These are phyloP conservation scores for Drosophila anceps DNA, from an alignment of 2,888 invertebrate genomes.

Conservation along the genomic window DNA sequence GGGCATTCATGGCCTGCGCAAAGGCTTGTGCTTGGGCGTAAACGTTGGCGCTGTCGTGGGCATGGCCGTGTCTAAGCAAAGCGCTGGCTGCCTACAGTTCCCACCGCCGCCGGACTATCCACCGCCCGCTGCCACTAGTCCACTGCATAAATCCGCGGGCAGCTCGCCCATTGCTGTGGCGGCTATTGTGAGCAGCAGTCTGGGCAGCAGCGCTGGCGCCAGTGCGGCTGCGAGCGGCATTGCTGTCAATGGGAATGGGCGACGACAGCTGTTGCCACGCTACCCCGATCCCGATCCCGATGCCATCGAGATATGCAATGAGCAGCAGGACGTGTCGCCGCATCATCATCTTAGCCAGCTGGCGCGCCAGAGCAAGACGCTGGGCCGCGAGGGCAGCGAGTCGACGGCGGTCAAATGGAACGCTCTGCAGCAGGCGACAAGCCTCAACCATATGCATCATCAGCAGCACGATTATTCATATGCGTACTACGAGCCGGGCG, in stretches of 20 bases:
- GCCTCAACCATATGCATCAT: slow-evolving; percentile 60
- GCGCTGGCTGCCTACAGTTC: slow-evolving; percentile 86
- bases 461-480: slow-evolving; percentile 90
- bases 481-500: slow-evolving; percentile 92
- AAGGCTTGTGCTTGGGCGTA: slow-evolving; percentile 15
- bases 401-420: slow-evolving; percentile 49
- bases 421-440: slow-evolving; percentile 63
- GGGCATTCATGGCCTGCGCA: slow-evolving; percentile 45
- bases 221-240: not conserved
- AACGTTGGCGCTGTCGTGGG: slow-evolving; percentile 9
- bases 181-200: slow-evolving; percentile 41
- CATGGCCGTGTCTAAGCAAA: slow-evolving; percentile 59
- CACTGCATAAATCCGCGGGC: slow-evolving; percentile 37
- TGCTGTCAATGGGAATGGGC: slow-evolving; percentile 45
- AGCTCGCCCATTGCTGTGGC: slow-evolving; percentile 42
- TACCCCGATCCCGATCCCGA: slow-evolving; percentile 84
- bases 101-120: slow-evolving; percentile 91
- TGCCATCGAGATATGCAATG: slow-evolving; percentile 84
- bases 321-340: slow-evolving; percentile 69
- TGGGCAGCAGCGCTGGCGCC: not conserved
- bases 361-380: slow-evolving; percentile 57
- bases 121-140: slow-evolving; percentile 53
- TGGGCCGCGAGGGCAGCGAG: slow-evolving; percentile 53
- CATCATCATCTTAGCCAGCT: slow-evolving; percentile 62
- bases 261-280: slow-evolving; percentile 79